Percentiles rank a stretch among this genome's conserved stretches.
phyloP scores from a whole-genome alignment of 2,888 invertebrate species.

The Graphium colonna region DNA sequence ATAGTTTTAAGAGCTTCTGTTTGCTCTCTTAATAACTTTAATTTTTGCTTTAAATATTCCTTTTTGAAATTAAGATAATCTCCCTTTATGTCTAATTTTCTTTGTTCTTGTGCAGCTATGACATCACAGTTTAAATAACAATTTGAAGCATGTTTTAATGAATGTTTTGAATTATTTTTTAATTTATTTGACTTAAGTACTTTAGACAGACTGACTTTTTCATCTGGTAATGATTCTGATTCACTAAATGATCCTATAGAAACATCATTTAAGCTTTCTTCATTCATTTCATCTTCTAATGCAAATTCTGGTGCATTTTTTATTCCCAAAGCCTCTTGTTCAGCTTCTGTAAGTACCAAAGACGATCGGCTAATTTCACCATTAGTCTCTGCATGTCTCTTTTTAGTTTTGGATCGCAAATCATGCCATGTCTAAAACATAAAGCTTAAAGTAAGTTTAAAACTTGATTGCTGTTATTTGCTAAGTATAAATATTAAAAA shows the following conservation, averaged over 20 bases:
- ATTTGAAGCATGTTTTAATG: slow-evolving; percentile 41
- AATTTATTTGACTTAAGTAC: slow-evolving; percentile 35
- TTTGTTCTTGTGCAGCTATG: slow-evolving; percentile 56
- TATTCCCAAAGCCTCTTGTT: slow-evolving; percentile 55
- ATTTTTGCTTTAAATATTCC: slow-evolving; percentile 64
- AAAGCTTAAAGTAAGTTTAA: no score
- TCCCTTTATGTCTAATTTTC: slow-evolving; percentile 60
- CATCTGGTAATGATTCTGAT: slow-evolving; percentile 49
- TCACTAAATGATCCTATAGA: slow-evolving; percentile 49
- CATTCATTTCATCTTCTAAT: slow-evolving; percentile 39
- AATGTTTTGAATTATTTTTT: slow-evolving; percentile 35
- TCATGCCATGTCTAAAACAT: slow-evolving; percentile 71
- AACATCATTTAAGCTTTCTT: slow-evolving; percentile 42
- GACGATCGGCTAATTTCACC: slow-evolving; percentile 45
- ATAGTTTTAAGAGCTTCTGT: slow-evolving; percentile 67
- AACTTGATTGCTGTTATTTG: no score
- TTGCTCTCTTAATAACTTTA: slow-evolving; percentile 61
- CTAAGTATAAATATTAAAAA: no score
- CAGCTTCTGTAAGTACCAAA: slow-evolving; percentile 45
- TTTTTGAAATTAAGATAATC: slow-evolving; percentile 68
- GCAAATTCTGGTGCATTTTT: slow-evolving; percentile 53
- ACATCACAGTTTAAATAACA: slow-evolving; percentile 63
- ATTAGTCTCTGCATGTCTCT: slow-evolving; percentile 43
- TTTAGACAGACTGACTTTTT: slow-evolving; percentile 45
- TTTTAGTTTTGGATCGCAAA: slow-evolving; percentile 57